These are phyloP conservation scores for Camponotus floridanus DNA, from an alignment of 1,140 invertebrate species.

Conservation along the genomic window DNA sequence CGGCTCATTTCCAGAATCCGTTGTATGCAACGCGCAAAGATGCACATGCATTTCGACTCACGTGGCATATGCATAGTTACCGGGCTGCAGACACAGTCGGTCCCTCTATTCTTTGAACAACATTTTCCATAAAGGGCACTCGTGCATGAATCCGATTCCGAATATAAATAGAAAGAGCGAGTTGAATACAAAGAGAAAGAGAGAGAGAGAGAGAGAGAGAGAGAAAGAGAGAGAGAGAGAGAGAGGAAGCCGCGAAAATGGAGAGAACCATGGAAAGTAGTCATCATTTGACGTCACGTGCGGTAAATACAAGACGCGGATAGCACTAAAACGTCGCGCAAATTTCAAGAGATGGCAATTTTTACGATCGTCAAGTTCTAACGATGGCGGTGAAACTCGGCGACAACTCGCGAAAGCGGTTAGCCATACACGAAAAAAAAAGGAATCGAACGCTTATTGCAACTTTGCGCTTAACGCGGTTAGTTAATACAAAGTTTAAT, in stretches of 20 bases:
- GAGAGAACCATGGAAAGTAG: neutral
- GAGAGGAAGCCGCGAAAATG: neutral
- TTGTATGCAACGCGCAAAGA: constrained; percentile 57
- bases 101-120: constrained; percentile 62
- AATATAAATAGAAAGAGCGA: constrained; percentile 53
- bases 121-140: constrained; percentile 49
- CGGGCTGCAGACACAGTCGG: constrained; percentile 39
- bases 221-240: neutral
- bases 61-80: constrained; percentile 28
- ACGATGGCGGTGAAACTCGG: constrained; percentile 35
- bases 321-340: constrained; percentile 37
- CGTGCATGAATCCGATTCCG: constrained; percentile 55
- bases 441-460: constrained; percentile 9
- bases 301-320: constrained; percentile 32
- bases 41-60: constrained; percentile 61
- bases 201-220: neutral
- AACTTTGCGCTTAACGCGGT: constrained; percentile 23
- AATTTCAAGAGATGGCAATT: constrained; percentile 36
- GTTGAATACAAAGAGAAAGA: neutral
- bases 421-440: neutral
- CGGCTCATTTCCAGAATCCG: constrained; percentile 65
- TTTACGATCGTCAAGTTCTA: constrained; percentile 53
- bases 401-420: constrained; percentile 9
- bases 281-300: constrained; percentile 32
- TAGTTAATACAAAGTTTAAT: constrained; percentile 51